Conservation (phyloP, 2,113 vertebrate species). For the Zosterops hypoxanthus region DNA sequence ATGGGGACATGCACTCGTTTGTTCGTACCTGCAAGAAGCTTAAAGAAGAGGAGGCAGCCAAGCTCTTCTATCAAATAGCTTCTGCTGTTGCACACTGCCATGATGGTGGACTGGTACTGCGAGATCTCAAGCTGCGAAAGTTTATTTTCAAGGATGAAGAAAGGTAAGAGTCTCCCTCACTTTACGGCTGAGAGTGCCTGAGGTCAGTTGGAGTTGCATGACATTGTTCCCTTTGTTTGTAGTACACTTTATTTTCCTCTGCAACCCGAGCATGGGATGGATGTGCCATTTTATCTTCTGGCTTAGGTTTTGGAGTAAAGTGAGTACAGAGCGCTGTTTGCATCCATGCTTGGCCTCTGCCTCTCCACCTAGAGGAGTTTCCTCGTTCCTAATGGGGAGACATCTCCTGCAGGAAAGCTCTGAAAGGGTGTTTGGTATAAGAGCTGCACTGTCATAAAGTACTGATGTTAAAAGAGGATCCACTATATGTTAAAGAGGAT, state of each 20-base stretch:
- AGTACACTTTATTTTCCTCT: not conserved
- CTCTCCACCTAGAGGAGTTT: not conserved
- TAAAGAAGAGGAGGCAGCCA: constrained; percentile 95
- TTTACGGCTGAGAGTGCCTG: not conserved
- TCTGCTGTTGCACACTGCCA: constrained; percentile 98
- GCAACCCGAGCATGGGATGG: not conserved
- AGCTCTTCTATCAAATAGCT: constrained; percentile 97
- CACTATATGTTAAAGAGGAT: not conserved
- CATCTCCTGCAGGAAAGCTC: not conserved
- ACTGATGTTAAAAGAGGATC: not conserved
- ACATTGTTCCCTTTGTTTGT: not conserved
- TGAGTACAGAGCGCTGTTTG: not conserved
- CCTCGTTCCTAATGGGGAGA: not conserved
- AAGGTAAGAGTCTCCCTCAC: constrained; percentile 78
- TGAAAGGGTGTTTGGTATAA: not conserved
- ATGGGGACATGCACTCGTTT: constrained; percentile 99
- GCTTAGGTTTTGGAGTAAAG: not conserved
- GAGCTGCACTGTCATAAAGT: not conserved
- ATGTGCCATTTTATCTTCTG: not conserved
- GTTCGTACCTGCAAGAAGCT: constrained; percentile 98
- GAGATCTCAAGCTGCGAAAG: constrained; percentile 97
- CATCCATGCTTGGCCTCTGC: not conserved
- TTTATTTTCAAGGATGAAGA: constrained; percentile 98
- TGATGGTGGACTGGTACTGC: constrained; percentile 93
- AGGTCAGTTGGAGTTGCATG: not conserved